A percentile compares a stretch with the other conserved stretches of the same genome.
These are phyloP conservation scores for Prietella phreatophila DNA, from an alignment of 2,113 vertebrate species.

Conservation along the genomic window DNA sequence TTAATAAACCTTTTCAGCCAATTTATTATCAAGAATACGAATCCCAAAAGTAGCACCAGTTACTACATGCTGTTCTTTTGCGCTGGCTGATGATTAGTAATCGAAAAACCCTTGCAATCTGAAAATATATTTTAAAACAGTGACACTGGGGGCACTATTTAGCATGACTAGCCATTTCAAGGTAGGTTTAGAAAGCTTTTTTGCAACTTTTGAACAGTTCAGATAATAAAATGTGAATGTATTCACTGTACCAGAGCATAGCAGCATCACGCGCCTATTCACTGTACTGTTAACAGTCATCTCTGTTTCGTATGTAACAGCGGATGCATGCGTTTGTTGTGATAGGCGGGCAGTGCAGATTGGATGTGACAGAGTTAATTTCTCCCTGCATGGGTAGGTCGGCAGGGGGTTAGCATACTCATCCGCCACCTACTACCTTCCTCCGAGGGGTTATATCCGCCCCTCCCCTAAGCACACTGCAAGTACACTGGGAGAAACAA, in stretches of 20 bases:
- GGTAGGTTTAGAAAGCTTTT: not conserved
- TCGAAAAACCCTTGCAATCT: not conserved
- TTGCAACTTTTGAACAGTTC: not conserved
- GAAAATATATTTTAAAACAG: not conserved
- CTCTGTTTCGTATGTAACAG: conserved; percentile 17
- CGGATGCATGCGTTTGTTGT: conserved; percentile 41
- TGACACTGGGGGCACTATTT: not conserved
- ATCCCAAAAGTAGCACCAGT: not conserved
- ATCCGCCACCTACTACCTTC: conserved; percentile 36
- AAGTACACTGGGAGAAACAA: conserved; percentile 22
- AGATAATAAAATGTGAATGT: not conserved
- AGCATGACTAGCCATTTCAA: not conserved
- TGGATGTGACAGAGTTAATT: conserved; percentile 34
- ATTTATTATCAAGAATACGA: not conserved
- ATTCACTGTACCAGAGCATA: not conserved
- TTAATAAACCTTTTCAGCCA: conserved; percentile 1
- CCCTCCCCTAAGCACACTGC: conserved; percentile 5
- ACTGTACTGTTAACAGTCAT: not conserved
- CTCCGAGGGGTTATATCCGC: conserved; percentile 7
- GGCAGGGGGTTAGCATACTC: not conserved
- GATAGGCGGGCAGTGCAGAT: not conserved
- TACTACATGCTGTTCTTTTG: not conserved
- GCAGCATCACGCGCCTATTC: not conserved
- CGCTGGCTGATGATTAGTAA: not conserved
- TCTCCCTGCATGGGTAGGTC: not conserved